A percentile compares a stretch with the other conserved stretches of the same genome.
Evolutionary conservation across 1,140 invertebrate species (phyloP).

Genomic region (Hormaphis cornu): DNA sequence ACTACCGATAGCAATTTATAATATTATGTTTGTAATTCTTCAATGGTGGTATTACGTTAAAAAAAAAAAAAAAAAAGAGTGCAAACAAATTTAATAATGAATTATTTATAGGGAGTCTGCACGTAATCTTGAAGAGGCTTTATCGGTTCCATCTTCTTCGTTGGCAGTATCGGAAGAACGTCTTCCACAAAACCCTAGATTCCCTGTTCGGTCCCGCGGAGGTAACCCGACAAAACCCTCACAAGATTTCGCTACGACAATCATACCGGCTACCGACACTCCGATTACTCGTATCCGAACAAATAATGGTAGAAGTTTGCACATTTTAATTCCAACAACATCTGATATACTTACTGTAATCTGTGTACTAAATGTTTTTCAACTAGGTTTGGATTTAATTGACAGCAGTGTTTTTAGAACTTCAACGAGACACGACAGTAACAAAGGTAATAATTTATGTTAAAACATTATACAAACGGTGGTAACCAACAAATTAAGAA

Average conservation of each 20-base stretch:
- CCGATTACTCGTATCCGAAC: slow-evolving; percentile 10
- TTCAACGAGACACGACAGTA: slow-evolving; percentile 1
- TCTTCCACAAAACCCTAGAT: slow-evolving; percentile 65
- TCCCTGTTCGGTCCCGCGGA: slow-evolving; percentile 58
- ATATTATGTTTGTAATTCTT: too few relatives aligned
- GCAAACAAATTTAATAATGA: too few relatives aligned
- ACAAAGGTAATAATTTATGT: slow-evolving; percentile 6
- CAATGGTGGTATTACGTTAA: too few relatives aligned
- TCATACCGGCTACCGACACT: not conserved
- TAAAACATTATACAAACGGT: too few relatives aligned
- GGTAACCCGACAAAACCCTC: slow-evolving; percentile 47
- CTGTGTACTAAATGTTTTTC: slow-evolving; percentile 45
- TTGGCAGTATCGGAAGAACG: slow-evolving; percentile 49
- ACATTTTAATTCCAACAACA: not conserved
- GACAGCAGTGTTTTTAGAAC: slow-evolving; percentile 70
- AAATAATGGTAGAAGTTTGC: not conserved
- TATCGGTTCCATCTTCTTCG: not conserved
- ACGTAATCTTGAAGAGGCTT: slow-evolving; percentile 7
- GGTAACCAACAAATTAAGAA: too few relatives aligned
- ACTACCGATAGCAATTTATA: too few relatives aligned
- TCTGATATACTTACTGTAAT: not conserved
- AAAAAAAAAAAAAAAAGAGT: too few relatives aligned
- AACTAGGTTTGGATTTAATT: slow-evolving; percentile 64
- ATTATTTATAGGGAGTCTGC: slow-evolving; percentile 9
- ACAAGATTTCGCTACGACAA: not conserved